phyloP scores from a whole-genome alignment of 2,113 vertebrate genomes.

The Azemiops feae region DNA sequence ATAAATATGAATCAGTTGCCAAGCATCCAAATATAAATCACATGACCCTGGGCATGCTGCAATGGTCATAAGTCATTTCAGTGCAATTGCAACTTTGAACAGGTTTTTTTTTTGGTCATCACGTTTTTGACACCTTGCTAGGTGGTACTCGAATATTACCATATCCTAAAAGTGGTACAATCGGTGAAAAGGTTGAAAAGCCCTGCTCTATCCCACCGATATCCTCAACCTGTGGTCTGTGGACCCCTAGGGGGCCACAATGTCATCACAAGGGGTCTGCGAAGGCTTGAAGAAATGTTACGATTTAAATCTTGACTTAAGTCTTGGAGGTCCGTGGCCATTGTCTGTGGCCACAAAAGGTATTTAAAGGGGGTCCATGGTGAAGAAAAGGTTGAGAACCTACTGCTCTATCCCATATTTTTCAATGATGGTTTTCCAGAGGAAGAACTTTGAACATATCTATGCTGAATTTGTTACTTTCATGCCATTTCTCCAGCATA shows the following conservation, averaged over 20 bases:
- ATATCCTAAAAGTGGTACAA: too few species aligned
- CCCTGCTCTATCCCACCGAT: neutral
- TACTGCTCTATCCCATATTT: neutral
- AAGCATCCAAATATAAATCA: too few species aligned
- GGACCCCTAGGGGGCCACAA: neutral
- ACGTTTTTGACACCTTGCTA: too few species aligned
- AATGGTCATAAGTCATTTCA: too few species aligned
- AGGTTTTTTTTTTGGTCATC: too few species aligned
- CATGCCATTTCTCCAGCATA: neutral
- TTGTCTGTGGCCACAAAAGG: too few species aligned
- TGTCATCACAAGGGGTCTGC: neutral
- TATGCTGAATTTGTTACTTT: neutral
- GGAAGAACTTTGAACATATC: neutral
- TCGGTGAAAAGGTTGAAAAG: too few species aligned
- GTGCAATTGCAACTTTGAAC: too few species aligned
- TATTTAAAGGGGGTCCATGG: neutral
- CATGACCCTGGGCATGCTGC: too few species aligned
- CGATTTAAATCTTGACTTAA: neutral
- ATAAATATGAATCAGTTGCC: too few species aligned
- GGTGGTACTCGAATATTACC: too few species aligned
- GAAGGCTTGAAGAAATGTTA: neutral
- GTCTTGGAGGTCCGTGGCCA: neutral
- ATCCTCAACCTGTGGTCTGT: neutral
- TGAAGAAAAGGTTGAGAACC: neutral
- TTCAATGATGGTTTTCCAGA: neutral